These are phyloP conservation scores for Argyra leucocephala DNA, from an alignment of 2,888 invertebrate species.

Conservation along the genomic window DNA sequence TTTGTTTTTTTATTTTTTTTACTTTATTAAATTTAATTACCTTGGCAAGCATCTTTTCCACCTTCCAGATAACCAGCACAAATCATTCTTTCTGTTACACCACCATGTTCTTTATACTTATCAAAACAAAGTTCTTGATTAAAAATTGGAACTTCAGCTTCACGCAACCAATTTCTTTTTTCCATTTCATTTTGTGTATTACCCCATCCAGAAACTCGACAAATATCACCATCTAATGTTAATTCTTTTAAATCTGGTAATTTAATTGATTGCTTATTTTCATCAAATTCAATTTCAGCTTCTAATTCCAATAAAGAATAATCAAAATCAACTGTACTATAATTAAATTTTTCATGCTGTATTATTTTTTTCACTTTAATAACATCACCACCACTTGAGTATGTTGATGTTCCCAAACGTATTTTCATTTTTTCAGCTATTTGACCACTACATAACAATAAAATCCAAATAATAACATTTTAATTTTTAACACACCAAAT, in stretches of 20 bases:
- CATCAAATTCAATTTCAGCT: conserved; percentile 44
- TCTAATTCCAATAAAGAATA: conserved; percentile 49
- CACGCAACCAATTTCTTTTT: conserved; percentile 43
- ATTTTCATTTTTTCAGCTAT: conserved; percentile 34
- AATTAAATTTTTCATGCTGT: conserved; percentile 49
- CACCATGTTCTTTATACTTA: conserved; percentile 44
- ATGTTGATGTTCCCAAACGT: conserved; percentile 49
- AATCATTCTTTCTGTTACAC: conserved; percentile 49
- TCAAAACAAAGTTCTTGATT: conserved; percentile 44
- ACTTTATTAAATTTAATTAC: conserved; percentile 19
- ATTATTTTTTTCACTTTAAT: conserved; percentile 45
- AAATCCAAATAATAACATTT: too few relatives aligned
- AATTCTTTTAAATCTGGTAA: conserved; percentile 39
- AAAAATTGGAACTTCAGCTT: conserved; percentile 48
- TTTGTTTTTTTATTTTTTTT: too few relatives aligned
- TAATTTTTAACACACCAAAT: too few relatives aligned
- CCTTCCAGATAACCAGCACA: conserved; percentile 52
- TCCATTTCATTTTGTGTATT: conserved; percentile 35
- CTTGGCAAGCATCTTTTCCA: conserved; percentile 48
- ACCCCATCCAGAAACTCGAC: conserved; percentile 42
- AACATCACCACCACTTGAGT: conserved; percentile 45
- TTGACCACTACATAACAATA: conserved; percentile 28
- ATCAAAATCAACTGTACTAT: conserved; percentile 50
- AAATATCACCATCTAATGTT: conserved; percentile 35
- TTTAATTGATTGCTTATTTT: conserved; percentile 42